Evolutionary conservation across 2,888 invertebrate genomes (phyloP).

Genomic region (Meliscaeva auricollis): DNA sequence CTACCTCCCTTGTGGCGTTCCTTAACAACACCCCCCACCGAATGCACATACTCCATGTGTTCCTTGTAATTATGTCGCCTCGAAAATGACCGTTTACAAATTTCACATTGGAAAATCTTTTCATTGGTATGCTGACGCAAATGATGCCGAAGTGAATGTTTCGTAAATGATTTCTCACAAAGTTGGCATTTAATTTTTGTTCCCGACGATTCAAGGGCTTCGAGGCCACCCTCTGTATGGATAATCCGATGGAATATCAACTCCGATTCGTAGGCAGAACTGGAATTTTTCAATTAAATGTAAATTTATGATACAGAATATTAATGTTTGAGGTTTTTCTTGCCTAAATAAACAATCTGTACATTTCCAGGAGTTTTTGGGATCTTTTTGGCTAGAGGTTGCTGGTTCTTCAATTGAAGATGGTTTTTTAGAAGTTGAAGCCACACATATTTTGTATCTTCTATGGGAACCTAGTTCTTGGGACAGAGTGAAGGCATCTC

Average conservation of each 20-base stretch:
- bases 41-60: conserved; percentile 86
- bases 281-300: conserved; percentile 70
- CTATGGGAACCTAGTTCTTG: conserved; percentile 91
- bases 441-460: conserved; percentile 86
- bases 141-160: conserved; percentile 88
- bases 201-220: conserved; percentile 79
- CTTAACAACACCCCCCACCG: conserved; percentile 69
- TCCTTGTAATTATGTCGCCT: conserved; percentile 87
- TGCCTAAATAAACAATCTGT: conserved; percentile 79
- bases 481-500: conserved; percentile 87
- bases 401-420: conserved; percentile 4
- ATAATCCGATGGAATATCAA: conserved; percentile 90
- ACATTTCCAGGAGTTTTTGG: conserved; percentile 77
- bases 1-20: conserved; percentile 40
- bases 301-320: conserved; percentile 4
- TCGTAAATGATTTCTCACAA: conserved; percentile 88
- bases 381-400: conserved; percentile 5
- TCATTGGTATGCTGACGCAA: conserved; percentile 91
- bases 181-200: conserved; percentile 86
- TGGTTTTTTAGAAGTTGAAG: conserved; percentile 78
- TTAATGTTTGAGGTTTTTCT: conserved; percentile 12
- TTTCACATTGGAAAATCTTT: conserved; percentile 88
- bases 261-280: conserved; percentile 88
- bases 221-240: conserved; percentile 84
- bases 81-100: conserved; percentile 88